Evolutionary conservation across 2,888 invertebrate species (phyloP).

Genomic region (Scaptomyza caliginosa): DNA sequence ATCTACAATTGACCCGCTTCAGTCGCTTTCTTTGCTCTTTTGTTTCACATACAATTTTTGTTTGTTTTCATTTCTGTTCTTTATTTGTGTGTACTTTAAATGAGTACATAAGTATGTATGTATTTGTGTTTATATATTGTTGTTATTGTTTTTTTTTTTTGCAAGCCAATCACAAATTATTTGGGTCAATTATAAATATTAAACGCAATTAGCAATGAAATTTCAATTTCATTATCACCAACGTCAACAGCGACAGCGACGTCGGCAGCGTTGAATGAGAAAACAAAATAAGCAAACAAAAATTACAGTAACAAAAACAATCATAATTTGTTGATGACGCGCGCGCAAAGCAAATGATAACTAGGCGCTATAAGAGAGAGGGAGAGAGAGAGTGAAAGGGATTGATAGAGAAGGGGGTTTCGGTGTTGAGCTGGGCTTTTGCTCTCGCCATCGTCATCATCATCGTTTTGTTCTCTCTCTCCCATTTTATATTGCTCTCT

Average conservation of each 20-base stretch:
- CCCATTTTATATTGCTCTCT: not conserved
- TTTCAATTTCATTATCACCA: slow-evolving; percentile 78
- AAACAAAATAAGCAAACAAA: slow-evolving; percentile 22
- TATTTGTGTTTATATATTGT: slow-evolving; percentile 6
- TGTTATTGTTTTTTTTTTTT: slow-evolving; percentile 28
- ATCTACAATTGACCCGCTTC: slow-evolving; percentile 30
- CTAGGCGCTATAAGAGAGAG: slow-evolving; percentile 10
- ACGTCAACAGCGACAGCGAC: slow-evolving; percentile 42
- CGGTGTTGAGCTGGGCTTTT: slow-evolving; percentile 37
- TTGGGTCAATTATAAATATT: slow-evolving; percentile 78
- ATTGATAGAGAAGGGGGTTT: not conserved
- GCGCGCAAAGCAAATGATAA: slow-evolving; percentile 43
- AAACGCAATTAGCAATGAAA: slow-evolving; percentile 79
- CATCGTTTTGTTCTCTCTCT: slow-evolving; percentile 38
- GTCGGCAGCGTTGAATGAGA: slow-evolving; percentile 14
- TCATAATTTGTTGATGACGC: slow-evolving; percentile 43
- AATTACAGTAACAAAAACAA: slow-evolving; percentile 10
- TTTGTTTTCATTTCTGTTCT: slow-evolving; percentile 33
- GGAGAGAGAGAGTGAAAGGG: not conserved
- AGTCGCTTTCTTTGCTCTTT: slow-evolving; percentile 36
- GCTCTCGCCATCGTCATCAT: slow-evolving; percentile 12
- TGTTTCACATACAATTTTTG: slow-evolving; percentile 18
- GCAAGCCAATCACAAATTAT: slow-evolving; percentile 70
- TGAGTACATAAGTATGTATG: not conserved
- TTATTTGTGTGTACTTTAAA: slow-evolving; percentile 6